These are phyloP conservation scores for Andrena dorsata DNA, from an alignment of 2,888 invertebrate genomes.

Conservation along the genomic window DNA sequence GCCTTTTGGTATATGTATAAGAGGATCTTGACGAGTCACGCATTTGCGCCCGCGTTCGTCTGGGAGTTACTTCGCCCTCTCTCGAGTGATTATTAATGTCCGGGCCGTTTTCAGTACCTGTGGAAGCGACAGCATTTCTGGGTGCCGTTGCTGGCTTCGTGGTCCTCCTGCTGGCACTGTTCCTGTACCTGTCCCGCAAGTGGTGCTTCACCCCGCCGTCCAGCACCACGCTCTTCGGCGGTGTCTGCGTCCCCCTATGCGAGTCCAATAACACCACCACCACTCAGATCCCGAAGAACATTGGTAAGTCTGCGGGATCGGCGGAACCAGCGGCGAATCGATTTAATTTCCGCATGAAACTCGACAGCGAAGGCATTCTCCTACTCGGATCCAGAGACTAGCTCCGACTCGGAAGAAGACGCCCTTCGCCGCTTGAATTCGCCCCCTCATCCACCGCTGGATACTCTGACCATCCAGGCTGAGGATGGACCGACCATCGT, in stretches of 20 bases:
- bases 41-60: no score
- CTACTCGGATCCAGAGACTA: conserved; percentile 89
- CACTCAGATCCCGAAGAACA: conserved; percentile 80
- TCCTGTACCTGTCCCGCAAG: conserved; percentile 94
- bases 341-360: not conserved
- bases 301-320: conserved; percentile 74
- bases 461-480: conserved; percentile 84
- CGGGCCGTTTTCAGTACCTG: conserved; percentile 86
- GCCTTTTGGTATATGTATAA: no score
- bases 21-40: no score
- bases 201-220: conserved; percentile 88
- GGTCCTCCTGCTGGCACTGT: conserved; percentile 92
- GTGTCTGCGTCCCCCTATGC: conserved; percentile 85
- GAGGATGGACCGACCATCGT: conserved; percentile 84
- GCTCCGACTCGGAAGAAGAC: conserved; percentile 92
- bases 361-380: conserved; percentile 87
- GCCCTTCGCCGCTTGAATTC: conserved; percentile 87
- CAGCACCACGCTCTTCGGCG: conserved; percentile 84
- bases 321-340: no score
- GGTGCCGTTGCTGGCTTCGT: conserved; percentile 95
- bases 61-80: no score
- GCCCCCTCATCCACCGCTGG: conserved; percentile 79
- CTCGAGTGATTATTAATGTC: no score
- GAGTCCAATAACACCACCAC: conserved; percentile 81
- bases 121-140: conserved; percentile 95